Percentiles rank a stretch among this genome's conserved stretches.
phyloP scores from a whole-genome alignment of 2,888 invertebrate species.

The Scotopteryx bipunctaria region DNA sequence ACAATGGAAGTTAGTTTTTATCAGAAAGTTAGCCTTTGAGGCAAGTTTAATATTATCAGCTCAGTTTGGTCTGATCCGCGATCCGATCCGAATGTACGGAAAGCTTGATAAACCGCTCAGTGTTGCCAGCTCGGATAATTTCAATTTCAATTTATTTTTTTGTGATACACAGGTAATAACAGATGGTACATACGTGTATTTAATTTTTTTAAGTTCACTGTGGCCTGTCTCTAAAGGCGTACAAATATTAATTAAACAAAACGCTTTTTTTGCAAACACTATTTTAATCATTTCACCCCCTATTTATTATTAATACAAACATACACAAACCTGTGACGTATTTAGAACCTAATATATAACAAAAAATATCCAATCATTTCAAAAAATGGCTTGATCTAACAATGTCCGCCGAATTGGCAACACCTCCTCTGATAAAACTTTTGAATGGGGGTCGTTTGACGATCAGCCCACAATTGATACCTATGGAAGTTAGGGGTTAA shows the following conservation, averaged over 20 bases:
- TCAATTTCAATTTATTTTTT: too few relatives aligned
- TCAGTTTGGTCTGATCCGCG: conserved; percentile 38
- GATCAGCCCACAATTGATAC: conserved; percentile 24
- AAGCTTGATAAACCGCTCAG: conserved; percentile 16
- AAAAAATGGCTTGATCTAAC: conserved; percentile 1
- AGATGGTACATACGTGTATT: too few relatives aligned
- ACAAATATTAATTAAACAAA: too few relatives aligned
- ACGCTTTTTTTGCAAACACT: too few relatives aligned
- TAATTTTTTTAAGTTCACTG: too few relatives aligned
- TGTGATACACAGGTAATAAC: too few relatives aligned
- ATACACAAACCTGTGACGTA: too few relatives aligned
- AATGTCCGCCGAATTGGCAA: conserved; percentile 1
- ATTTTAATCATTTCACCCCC: too few relatives aligned
- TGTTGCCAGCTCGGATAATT: conserved; percentile 5
- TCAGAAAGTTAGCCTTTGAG: conserved; percentile 70
- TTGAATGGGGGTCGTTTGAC: conserved; percentile 26
- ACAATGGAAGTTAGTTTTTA: conserved; percentile 58
- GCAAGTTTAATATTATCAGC: conserved; percentile 65
- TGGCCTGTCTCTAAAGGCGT: too few relatives aligned
- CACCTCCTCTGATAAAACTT: conserved; percentile 25
- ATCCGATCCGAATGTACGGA: conserved; percentile 32
- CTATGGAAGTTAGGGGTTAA: conserved; percentile 3
- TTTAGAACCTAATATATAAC: too few relatives aligned
- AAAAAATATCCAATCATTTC: too few relatives aligned
- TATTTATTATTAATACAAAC: too few relatives aligned